Base-by-base conservation (phyloP, 1,140 invertebrate species). In the Eumeta japonica region DNA sequence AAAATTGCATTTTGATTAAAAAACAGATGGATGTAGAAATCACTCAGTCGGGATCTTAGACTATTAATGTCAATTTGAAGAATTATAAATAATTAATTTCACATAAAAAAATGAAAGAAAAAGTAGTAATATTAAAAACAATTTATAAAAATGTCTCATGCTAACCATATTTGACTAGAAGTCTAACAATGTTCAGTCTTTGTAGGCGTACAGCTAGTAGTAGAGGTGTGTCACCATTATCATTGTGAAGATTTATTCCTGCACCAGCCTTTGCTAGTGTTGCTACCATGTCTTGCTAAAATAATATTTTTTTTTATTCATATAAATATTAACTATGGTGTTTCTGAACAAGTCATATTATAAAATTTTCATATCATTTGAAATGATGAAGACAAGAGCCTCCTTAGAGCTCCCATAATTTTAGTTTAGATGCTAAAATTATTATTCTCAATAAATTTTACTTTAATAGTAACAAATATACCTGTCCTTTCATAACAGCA, bases 221-320 rank as follows among this genome's bases (percentile, higher is more conserved):
- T 2, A 85, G 62, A 0, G 83, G 80, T 2, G 82, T 83, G 32
- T 82, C 78, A 10, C 80, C 81, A 50, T 75, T 73, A 32, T 79
- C 76, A 58, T 81, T 78, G 28, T 77, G 60, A 31, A 81, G 60
- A 61, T 82, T 81, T 17, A 78, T 71, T 33, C 78, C 70, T 14
- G 66, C 71, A 17, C 76, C 74, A 32, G 45, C 28, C 37, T 55
- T 55, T 1, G 55, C 46, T 16, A 73, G 48, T 55, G 67, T 49
- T 44, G 50, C 53, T 9, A 67, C 64, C 16, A 71, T 65, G 35
- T 59, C 55, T 38, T 58, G 55, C 65, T 73, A 36, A 24, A 57
- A 53, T 33, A 35, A 42, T 4, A 17, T 24, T 24, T 5, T 24
- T 5, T 7, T 24, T 5, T 24, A 7, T 24, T 24, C 20, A n/a